Evolutionary conservation across 2,888 invertebrate genomes (phyloP), one percentile per base, ranked within the genome.

Genomic region (Prenolepis imparis): DNA sequence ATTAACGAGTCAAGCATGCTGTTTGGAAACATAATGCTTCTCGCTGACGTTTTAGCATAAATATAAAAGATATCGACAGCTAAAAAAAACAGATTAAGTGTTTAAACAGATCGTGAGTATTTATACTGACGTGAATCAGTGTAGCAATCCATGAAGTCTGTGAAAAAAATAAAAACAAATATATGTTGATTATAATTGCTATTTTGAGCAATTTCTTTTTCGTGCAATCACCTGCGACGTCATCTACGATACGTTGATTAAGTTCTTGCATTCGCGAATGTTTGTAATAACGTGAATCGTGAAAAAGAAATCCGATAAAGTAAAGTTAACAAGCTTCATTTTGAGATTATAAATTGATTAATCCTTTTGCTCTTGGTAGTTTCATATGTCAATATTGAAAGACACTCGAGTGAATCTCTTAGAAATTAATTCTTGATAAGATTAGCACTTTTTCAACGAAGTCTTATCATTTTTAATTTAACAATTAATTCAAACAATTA

Each of bases 11-110:
- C 28, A 44, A 59, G 12, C 15, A 28, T 48, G 21, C 24, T 63
- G 28, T 80, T 73, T 61, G 18, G 15, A 81, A 74, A 63, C 24
- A 21, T n/a, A 72, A 48, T 18, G 4, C 28, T 81, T 81, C 52
- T 36, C 3, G 4, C 15, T 28, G 6, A 4, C 24, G 1, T 73
- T 52, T 73, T 28, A 55, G 52, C 39, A 41, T 28, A 63, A 63
- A 74, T 63, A 63, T 74, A 28, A 74, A 81, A 39, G 11, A n/a
- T n/a, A 61, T 32, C 15, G 21, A 18, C 15, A 8, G 44, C 12
- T 61, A 36, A 78, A 59, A 4, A 70, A 68, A 68, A 32, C n/a
- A 52, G 41, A 18, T 28, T 77, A n/a, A n/a, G n/a, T n/a, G n/a
- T n/a, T n/a, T n/a, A n/a, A n/a, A n/a, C n/a, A n/a, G 57, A 61